Conservation (phyloP, 2,113 vertebrate genomes). For the Pedionomus torquatus region DNA sequence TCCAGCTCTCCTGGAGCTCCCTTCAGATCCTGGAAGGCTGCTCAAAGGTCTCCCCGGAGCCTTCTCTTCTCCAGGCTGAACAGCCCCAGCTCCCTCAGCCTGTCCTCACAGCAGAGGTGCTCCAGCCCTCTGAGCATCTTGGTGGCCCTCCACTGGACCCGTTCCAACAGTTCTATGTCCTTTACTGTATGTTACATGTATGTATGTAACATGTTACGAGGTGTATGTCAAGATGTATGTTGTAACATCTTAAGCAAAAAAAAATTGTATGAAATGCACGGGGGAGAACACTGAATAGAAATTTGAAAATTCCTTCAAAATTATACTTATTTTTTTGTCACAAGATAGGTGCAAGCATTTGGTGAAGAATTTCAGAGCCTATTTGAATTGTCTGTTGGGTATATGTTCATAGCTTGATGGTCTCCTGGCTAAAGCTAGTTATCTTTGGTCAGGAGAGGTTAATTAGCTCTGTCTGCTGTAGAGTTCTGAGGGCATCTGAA, state of each 20-base stretch:
- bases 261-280: not conserved
- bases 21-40: not conserved
- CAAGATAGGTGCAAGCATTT: not conserved
- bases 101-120: not conserved
- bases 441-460: not conserved
- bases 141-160: no score
- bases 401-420: not conserved
- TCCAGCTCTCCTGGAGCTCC: not conserved
- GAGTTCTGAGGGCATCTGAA: not conserved
- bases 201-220: no score
- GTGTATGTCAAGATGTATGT: no score
- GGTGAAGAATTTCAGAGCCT: not conserved
- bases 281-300: not conserved
- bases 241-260: not conserved
- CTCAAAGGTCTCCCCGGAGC: not conserved
- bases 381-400: not conserved
- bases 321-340: not conserved
- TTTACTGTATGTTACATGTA: no score
- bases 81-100: not conserved
- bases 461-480: not conserved
- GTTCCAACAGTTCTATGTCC: no score
- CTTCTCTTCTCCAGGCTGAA: not conserved
- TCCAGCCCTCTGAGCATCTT: no score
- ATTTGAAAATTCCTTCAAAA: not conserved
- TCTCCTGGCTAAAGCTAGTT: not conserved